Evolutionary conservation across 2,888 invertebrate genomes (phyloP).

Genomic region (Cryptocheilus praepositus): DNA sequence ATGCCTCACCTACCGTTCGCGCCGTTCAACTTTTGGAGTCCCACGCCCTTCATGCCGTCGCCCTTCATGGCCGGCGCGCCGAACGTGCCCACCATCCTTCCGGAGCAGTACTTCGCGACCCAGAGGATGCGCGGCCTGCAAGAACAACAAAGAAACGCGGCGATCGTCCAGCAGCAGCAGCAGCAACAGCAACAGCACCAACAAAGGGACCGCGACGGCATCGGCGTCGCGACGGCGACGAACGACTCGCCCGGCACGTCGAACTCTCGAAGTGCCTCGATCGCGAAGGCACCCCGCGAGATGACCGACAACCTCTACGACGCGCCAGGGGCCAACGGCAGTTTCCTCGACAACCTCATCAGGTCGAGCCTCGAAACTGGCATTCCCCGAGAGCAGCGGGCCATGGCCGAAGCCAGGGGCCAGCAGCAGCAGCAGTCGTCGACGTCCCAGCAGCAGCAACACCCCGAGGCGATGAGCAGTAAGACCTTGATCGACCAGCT

Average conservation of each 20-base stretch:
- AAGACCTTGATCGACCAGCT: conserved; percentile 82
- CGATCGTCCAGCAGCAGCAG: conserved; percentile 60
- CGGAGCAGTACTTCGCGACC: conserved; percentile 84
- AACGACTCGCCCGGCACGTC: conserved; percentile 64
- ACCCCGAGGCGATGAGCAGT: conserved; percentile 78
- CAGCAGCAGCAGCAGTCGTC: conserved; percentile 75
- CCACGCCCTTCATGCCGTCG: conserved; percentile 78
- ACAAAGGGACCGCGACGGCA: conserved; percentile 59
- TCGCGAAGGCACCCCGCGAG: conserved; percentile 77
- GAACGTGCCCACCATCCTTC: conserved; percentile 74
- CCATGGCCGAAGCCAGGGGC: conserved; percentile 67
- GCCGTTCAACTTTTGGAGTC: conserved; percentile 88
- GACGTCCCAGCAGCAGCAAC: conserved; percentile 72
- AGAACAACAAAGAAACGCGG: conserved; percentile 78
- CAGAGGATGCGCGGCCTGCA: conserved; percentile 88
- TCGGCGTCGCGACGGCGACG: conserved; percentile 50
- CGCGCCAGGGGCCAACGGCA: conserved; percentile 82
- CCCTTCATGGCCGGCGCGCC: conserved; percentile 75
- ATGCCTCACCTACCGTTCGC: conserved; percentile 80
- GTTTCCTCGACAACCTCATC: conserved; percentile 89
- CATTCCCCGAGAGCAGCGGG: conserved; percentile 74
- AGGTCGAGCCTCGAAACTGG: conserved; percentile 86
- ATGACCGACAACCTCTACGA: conserved; percentile 82
- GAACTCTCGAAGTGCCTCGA: conserved; percentile 67
- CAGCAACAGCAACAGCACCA: conserved; percentile 48